These are phyloP conservation scores for Cepaea nemoralis DNA, from an alignment of 1,140 invertebrate species.

Conservation along the genomic window DNA sequence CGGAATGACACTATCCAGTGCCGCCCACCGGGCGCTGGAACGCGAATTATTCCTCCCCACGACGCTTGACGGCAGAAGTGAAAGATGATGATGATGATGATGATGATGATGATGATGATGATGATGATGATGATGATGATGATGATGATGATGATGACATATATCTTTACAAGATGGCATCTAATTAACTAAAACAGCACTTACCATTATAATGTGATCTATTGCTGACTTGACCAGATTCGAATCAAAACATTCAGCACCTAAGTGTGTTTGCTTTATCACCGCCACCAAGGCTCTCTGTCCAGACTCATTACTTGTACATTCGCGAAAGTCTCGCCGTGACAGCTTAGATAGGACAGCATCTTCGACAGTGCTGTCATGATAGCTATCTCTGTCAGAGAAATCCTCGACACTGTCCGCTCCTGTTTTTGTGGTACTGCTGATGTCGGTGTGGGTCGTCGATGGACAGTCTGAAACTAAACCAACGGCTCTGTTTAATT, in stretches of 20 bases:
- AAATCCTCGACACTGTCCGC: not conserved
- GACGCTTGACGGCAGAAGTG: no score
- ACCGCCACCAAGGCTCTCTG: not conserved
- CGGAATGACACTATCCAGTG: no score
- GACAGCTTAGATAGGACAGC: not conserved
- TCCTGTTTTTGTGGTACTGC: not conserved
- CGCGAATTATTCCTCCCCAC: no score
- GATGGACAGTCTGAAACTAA: not conserved
- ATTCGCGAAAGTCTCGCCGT: not conserved
- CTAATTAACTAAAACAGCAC: not conserved
- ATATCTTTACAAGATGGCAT: not conserved
- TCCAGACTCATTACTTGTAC: not conserved
- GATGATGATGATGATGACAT: slow-evolving; percentile 8
- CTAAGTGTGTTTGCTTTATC: not conserved
- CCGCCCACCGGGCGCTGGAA: no score
- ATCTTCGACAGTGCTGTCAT: not conserved
- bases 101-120: not conserved
- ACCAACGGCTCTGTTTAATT: no score
- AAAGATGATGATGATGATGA: no score
- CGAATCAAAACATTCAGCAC: not conserved
- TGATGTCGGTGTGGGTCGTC: not conserved
- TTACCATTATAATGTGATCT: slow-evolving; percentile 3
- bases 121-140: not conserved
- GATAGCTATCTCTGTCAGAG: not conserved
- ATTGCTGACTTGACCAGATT: not conserved